A percentile compares a stretch with the other conserved stretches of the same genome.
Conservation (phyloP, 2,113 vertebrate species). For the Oreochromis niloticus region DNA sequence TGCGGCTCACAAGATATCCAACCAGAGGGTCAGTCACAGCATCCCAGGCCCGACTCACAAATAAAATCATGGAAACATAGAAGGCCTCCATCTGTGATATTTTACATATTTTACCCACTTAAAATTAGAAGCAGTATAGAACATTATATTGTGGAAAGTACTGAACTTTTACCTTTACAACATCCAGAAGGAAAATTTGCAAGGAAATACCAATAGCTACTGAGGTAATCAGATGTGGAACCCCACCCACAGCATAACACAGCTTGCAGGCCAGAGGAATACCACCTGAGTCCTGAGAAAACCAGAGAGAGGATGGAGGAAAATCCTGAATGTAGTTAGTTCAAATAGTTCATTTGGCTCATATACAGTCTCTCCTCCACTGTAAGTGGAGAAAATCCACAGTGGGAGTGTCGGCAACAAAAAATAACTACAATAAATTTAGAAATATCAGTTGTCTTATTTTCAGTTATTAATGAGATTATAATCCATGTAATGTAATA, state of each 20-base stretch:
- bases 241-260: constrained; percentile 68
- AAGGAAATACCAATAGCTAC: constrained; percentile 61
- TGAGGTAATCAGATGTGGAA: constrained; percentile 67
- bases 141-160: neutral
- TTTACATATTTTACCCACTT: neutral
- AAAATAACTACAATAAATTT: neutral
- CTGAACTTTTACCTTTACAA: constrained; percentile 62
- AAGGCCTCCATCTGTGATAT: constrained; percentile 62
- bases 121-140: neutral
- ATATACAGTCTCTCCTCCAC: neutral
- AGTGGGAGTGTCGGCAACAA: neutral
- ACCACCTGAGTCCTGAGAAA: constrained; percentile 10
- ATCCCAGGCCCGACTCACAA: constrained; percentile 72
- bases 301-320: neutral
- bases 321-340: neutral
- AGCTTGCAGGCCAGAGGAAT: constrained; percentile 64
- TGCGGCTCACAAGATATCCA: constrained; percentile 74
- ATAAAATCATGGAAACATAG: constrained; percentile 68
- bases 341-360: neutral
- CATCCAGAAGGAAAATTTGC: constrained; percentile 76
- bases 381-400: neutral
- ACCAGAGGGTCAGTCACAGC: constrained; percentile 71
- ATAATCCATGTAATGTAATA: rapidly evolving
- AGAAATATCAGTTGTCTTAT: neutral
- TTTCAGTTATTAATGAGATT: neutral